Evolutionary conservation across 2,888 invertebrate genomes (phyloP), one percentile per base, ranked within the genome.

Genomic region (Pheosia tremula): DNA sequence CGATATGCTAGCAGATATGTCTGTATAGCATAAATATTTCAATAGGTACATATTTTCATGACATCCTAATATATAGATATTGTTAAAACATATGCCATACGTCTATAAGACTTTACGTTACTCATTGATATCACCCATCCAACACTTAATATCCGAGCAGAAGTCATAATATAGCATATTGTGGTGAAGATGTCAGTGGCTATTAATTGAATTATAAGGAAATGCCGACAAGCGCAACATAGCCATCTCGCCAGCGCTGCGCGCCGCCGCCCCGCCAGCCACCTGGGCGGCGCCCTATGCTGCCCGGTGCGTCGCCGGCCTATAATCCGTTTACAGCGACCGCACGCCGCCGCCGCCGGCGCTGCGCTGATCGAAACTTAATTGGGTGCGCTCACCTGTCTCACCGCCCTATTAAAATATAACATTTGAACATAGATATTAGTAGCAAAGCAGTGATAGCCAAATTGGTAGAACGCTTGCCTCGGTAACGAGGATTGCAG

Each of bases 261-360:
- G 41, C 9, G 10, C 43, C 68, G 61, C 65, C 67, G 58, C 68
- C 57, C 62, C 68, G 61, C 64, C 24, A 24, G 63, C 70, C 39
- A 39, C 24, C 24, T 24, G 41, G 6, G 6, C 41, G 41, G 62
- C 63, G 56, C 53, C 59, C 68, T 69, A 54, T 63, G 60, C 64
- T 64, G 72, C 72, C 72, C 56, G 55, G 59, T 53, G 47, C 62
- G 41, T 66, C 69, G 75, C 67, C 73, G 79, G 75, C 81, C 79
- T 78, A 79, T 92, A 91, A 92, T 92, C 88, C 81, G 79, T 86
- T 91, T 92, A 91, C 78, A 81, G 80, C 79, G 79, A 86, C 89
- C 87, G 84, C 88, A 87, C 84, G 82, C 89, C 75, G 76, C 68
- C 79, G 80, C 89, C 75, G 76, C 68, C 79, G 80, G 79, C 80